Base-by-base conservation (phyloP, 2,113 vertebrate genomes). In the Lepus americanus region DNA sequence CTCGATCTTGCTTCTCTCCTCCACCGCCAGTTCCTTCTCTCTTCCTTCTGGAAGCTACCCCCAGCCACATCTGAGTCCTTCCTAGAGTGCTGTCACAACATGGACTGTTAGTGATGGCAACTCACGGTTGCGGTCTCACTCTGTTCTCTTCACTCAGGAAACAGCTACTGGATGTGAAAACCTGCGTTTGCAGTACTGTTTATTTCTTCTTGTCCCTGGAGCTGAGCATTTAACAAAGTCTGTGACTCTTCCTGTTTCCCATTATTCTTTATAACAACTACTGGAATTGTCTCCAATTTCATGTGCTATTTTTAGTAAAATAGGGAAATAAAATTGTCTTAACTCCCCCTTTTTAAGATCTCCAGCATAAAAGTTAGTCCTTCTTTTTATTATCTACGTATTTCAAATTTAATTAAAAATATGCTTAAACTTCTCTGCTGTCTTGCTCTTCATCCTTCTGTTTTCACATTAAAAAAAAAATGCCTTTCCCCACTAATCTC, bases 201-300 rank as follows among this genome's bases (percentile, higher is more conserved):
- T 51, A 1, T 88, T 95, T 93, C 39, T 67, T 27, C 33, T 82
- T n/a, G 23, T 82, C 49, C 44, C 61, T 63, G 16, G 64, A 39
- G 55, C 63, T 72, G 88, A 92, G 29, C 49, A 14, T 12, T 51
- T 74, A 87, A 87, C 39, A 55, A 7, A 51, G 29, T 72, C 55
- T 85, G 11, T 85, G 74, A 33, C 14, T 67, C 92, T 73, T 76
- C 61, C 59, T 49, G 14, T 87, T 94, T 25, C 51, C 10, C 9
- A 11, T 90, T 95, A 64, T 94, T 91, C 69, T 93, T 81, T 73
- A 23, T 64, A 11, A 95, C 76, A 89, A 76, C 55, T 61, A 8
- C 53, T 79, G 70, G 74, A 29, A 49, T 11, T n/a, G 5, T 63
- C 67, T 93, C 67, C 63, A 22, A 55, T 87, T 69, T 66, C 55